Base-by-base conservation (phyloP, 2,888 invertebrate genomes). In the Idaea aversata region DNA sequence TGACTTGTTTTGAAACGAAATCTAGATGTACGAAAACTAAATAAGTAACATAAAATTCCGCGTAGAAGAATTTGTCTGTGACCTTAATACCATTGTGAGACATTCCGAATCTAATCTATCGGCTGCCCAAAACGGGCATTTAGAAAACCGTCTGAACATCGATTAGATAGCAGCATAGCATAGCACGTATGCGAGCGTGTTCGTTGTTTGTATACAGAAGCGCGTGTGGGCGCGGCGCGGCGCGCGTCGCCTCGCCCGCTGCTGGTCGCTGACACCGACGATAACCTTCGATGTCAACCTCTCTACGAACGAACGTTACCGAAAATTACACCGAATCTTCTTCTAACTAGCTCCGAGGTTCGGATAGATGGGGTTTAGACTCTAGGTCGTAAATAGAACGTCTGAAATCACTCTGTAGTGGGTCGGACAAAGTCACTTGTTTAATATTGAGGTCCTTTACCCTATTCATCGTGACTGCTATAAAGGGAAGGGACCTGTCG, bases 281-380 rank as follows among this genome's bases (percentile, higher is more conserved):
- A 91, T 92, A 91, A 91, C 91, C 92, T 92, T 91, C 90, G 88
- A 85, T 89, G 90, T 88, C 90, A 87, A 88, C 83, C 88, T 79
- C 57, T 15, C 83, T 79, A 79, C 79, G 82, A 77, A 75, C 79
- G 80, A 88, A 87, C 88, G 80, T 71, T 62, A 70, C 67, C 68
- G 34, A 68, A 67, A 66, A 47, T 34, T 34, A 25, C 63, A 47
- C 47, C 47, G 13, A 7, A 13, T 47, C 13, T 47, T 47, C 47
- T 47, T 47, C 10, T 47, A 47, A 47, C 38, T 38, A 47, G 47
- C 47, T 47, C 47, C 47, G 47, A 47, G 47, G 47, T 10, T 47
- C 0, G 47, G 47, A 47, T 47, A 47, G 47, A 47, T 13, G 47
- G 47, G 47, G 13, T 47, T 47, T 47, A 47, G 13, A 47, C 47